Base-by-base conservation (phyloP, 2,888 invertebrate genomes). In the Vanessa cardui region DNA sequence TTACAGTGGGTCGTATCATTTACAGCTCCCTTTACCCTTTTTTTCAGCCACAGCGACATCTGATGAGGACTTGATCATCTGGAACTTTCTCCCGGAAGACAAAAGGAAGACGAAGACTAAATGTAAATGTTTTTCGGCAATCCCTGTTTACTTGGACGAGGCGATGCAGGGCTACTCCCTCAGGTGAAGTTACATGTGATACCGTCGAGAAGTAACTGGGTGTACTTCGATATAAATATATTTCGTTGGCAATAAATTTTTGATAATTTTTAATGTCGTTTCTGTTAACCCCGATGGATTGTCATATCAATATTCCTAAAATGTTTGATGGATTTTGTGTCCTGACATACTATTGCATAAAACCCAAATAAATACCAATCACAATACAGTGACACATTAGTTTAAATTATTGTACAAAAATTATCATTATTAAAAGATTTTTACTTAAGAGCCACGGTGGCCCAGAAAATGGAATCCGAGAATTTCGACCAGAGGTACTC, bases 81-180 rank as follows among this genome's bases (percentile, higher is more conserved):
- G 91, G 91, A 92, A 92, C 74, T 93, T 92, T 49, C 84, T 93
- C 6, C 92, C 91, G 63, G 87, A 89, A 80, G 84, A 87, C 49
- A 80, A 81, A 12, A 75, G 76, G 8, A 76, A 75, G 7, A 83
- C 79, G 39, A 80, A 69, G 31, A 72, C 64, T 7, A 77, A 75
- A 45, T 71, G 73, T 45, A 84, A 76, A 70, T 79, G 75, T 50
- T 90, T 90, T 73, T 84, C 78, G 1, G 81, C 83, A 0, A 70
- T 91, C 1, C 90, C 92, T 0, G 83, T 84, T 0, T 87, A 77
- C 60, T 71, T 90, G 6, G 92, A 92, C 76, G 70, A 79, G 66
- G 75, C 78, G 33, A 75, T 76, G 7, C 63, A 79, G 7, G 90
- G 89, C 62, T 75, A 73, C 67, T 86, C 88, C 9, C 18, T 77